A percentile compares a stretch with the other conserved stretches of the same genome.
Conservation (phyloP, 1,140 invertebrate species). For the Arion vulgaris region DNA sequence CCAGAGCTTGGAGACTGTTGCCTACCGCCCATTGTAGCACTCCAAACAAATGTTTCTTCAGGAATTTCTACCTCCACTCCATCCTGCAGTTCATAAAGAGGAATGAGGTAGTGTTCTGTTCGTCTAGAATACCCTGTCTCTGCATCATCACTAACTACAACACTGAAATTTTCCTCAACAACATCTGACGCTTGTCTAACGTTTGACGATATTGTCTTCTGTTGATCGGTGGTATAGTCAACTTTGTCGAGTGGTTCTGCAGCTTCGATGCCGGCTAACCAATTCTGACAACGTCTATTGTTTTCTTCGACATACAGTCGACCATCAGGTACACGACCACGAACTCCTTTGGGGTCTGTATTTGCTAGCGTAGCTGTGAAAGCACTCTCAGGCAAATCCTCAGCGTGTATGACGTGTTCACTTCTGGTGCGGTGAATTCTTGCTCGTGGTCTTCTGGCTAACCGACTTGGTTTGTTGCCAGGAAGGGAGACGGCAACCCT, state of each 20-base stretch:
- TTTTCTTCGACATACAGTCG: conserved; percentile 62
- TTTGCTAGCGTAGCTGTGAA: conserved; percentile 63
- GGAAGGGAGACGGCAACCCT: background rate
- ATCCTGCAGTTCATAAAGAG: background rate
- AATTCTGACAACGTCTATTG: conserved; percentile 64
- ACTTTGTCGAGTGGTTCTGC: conserved; percentile 61
- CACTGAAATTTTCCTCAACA: background rate
- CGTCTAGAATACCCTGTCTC: background rate
- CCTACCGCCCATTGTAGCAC: background rate
- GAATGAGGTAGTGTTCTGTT: conserved; percentile 4
- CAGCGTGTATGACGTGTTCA: conserved; percentile 61
- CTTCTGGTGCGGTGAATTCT: conserved; percentile 67
- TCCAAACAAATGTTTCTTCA: conserved; percentile 15
- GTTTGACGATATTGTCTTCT: background rate
- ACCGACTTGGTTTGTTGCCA: conserved; percentile 44
- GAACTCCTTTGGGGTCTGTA: conserved; percentile 59
- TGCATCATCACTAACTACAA: background rate
- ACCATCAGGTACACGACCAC: conserved; percentile 52
- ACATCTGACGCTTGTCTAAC: background rate
- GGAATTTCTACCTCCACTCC: conserved; percentile 3
- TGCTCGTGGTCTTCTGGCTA: conserved; percentile 56
- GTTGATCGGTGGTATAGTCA: conserved; percentile 34
- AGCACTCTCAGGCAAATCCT: conserved; percentile 59
- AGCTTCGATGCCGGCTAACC: conserved; percentile 64
- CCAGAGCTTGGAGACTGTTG: background rate